Base-by-base conservation (phyloP, 2,888 invertebrate species). In the Ormyrus pomaceus region DNA sequence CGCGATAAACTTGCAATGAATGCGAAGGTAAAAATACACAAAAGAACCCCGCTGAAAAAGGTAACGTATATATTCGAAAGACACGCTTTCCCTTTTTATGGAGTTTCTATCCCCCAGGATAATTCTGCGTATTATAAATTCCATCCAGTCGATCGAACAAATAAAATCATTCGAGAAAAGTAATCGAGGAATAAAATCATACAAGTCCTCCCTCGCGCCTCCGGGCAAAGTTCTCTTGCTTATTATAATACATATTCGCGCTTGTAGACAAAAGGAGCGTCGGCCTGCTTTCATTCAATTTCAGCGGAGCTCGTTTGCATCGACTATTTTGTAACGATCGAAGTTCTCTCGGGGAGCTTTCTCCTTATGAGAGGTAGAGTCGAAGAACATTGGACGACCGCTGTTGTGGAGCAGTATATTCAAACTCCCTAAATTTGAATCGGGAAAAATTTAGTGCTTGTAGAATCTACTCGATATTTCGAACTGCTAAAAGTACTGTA, bases 291-390 rank as follows among this genome's bases (percentile, higher is more conserved):
- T 56, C 73, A 56, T 73, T 64, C 73, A 48, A 73, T 64, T 56
- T 19, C 45, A 45, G 66, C 58, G 58, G 11, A 58, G 56, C 66
- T 74, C 74, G 74, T 75, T 66, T 75, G 74, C 74, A 75, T 75
- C 59, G 61, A 71, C 45, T 34, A 34, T 65, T 65, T 50, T 13
- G 45, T 6, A 19, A 9, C 71, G 71, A 71, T 71, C 71, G 58
- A 71, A 61, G 6, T 48, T 46, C 59, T 34, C 51, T 11, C 10
- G 10, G 61, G 61, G 51, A 71, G 13, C 45, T 68, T 55, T 55
- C 55, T 34, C 53, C 10, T 10, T 10, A n/a, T 58, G 6, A 6
- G 58, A n/a, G 6, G 34, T 34, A 34, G 34, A 34, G 34, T 34
- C 34, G 34, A 34, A 34, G 34, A 34, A 34, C 34, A 34, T 34